A percentile compares a stretch with the other conserved stretches of the same genome.
Conservation (phyloP, 1,140 invertebrate species). For the Oreohelix idahoensis region DNA sequence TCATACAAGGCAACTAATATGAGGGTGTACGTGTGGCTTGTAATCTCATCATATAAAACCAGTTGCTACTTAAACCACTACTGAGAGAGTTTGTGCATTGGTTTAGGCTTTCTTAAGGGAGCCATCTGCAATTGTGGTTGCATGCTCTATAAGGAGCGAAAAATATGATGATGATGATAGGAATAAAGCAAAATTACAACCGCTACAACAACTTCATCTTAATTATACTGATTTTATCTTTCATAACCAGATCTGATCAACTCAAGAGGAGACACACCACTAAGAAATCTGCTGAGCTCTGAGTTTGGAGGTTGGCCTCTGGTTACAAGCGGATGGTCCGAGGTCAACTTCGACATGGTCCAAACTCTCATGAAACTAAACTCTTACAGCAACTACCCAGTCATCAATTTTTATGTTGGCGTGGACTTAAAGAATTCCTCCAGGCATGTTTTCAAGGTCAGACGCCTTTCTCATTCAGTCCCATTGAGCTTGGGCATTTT, state of each 20-base stretch:
- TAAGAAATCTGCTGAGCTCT: conserved; percentile 44
- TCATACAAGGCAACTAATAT: too few species aligned
- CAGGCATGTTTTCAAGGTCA: background rate
- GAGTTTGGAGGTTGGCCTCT: conserved; percentile 63
- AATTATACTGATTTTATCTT: background rate
- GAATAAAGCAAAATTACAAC: too few species aligned
- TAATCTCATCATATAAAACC: background rate
- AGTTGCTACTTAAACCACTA: background rate
- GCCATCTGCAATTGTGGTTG: too few species aligned
- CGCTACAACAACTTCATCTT: background rate
- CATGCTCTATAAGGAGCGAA: background rate
- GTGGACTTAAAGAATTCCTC: conserved; percentile 90
- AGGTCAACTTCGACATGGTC: conserved; percentile 77
- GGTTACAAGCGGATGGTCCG: conserved; percentile 37
- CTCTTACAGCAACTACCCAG: conserved; percentile 77
- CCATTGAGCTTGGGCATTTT: too few species aligned
- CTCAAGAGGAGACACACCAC: conserved; percentile 44
- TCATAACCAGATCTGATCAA: conserved; percentile 50
- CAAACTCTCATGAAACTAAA: conserved; percentile 83
- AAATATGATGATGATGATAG: too few species aligned
- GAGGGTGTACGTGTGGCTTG: background rate
- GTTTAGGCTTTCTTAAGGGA: background rate
- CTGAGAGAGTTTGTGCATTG: background rate
- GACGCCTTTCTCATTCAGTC: background rate
- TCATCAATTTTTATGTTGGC: conserved; percentile 85